Conservation (phyloP, 2,113 vertebrate species). For the Urocolius indicus region DNA sequence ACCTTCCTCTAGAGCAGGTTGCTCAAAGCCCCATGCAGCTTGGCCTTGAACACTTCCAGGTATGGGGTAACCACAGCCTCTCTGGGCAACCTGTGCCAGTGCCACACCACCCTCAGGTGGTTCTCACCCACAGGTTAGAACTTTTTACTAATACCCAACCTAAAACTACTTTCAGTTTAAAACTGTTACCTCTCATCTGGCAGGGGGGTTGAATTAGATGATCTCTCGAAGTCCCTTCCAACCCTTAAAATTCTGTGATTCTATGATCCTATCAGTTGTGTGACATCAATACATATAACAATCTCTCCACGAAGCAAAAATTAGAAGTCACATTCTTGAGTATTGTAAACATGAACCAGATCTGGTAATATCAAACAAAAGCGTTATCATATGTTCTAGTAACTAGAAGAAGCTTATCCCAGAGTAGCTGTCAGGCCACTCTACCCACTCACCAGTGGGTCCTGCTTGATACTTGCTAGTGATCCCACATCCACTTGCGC, state of each 20-base stretch:
- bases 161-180: not conserved
- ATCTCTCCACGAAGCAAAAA: not conserved
- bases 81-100: not conserved
- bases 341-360: not conserved
- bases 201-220: too few relatives aligned
- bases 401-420: not conserved
- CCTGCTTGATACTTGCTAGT: not conserved
- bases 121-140: not conserved
- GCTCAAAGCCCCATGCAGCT: not conserved
- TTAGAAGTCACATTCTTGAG: not conserved
- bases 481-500: accelerated
- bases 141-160: not conserved
- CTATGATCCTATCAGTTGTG: not conserved
- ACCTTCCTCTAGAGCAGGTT: not conserved
- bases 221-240: too few relatives aligned
- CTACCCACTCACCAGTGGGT: not conserved
- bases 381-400: not conserved
- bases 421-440: too few relatives aligned
- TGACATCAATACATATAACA: not conserved
- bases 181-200: not conserved
- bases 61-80: not conserved
- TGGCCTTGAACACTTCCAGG: not conserved
- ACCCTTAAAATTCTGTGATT: too few relatives aligned
- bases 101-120: not conserved
- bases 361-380: not conserved